These are phyloP conservation scores for Philaethria dido DNA, from an alignment of 2,888 invertebrate species.

Conservation along the genomic window DNA sequence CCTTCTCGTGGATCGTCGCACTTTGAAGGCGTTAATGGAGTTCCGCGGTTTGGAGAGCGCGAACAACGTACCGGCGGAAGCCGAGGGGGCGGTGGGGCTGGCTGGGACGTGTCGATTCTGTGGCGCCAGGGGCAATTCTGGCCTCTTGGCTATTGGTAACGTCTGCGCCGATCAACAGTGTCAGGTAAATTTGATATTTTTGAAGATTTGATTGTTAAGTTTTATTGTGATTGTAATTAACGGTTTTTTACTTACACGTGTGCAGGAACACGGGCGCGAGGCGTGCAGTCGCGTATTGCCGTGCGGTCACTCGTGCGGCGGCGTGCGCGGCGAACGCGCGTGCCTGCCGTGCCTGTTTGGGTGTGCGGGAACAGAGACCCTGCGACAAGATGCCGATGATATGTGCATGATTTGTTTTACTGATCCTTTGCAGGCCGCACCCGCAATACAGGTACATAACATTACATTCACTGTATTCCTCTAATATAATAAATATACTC, in stretches of 20 bases:
- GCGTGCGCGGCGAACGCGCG: conserved; percentile 91
- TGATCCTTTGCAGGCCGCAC: conserved; percentile 97
- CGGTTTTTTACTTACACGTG: conserved; percentile 1
- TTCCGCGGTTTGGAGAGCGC: conserved; percentile 88
- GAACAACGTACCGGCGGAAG: conserved; percentile 49
- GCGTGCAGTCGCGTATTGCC: conserved; percentile 92
- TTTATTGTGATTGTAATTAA: not conserved
- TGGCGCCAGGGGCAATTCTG: conserved; percentile 92
- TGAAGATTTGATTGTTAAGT: not conserved
- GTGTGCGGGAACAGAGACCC: conserved; percentile 90
- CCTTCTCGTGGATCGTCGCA: conserved; percentile 95
- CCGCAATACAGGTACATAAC: conserved; percentile 91
- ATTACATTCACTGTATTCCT: no score
- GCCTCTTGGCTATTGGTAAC: conserved; percentile 95
- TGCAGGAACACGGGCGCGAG: conserved; percentile 88
- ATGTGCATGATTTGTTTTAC: conserved; percentile 99
- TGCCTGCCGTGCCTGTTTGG: conserved; percentile 97
- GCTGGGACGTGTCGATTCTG: conserved; percentile 95
- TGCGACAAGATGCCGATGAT: conserved; percentile 98
- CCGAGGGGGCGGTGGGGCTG: conserved; percentile 66
- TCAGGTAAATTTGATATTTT: conserved; percentile 87
- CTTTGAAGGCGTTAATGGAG: conserved; percentile 95
- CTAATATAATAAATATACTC: no score
- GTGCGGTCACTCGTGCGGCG: conserved; percentile 97
- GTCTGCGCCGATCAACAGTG: conserved; percentile 97